A percentile compares a stretch with the other conserved stretches of the same genome.
Conservation (phyloP, 2,888 invertebrate species). For the Brachyopa scutellaris region DNA sequence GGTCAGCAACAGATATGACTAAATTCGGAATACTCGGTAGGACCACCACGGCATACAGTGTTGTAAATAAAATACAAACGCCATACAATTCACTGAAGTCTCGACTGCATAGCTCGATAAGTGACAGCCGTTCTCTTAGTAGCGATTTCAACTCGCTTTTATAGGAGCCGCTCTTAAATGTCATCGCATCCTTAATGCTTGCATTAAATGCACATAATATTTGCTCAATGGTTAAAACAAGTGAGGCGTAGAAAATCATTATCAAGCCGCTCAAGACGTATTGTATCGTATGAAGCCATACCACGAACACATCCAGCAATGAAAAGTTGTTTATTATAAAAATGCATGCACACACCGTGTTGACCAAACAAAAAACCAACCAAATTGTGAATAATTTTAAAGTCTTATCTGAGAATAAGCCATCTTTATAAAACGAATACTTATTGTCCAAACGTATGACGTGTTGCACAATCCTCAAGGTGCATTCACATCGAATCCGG, state of each 20-base stretch:
- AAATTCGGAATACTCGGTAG: not conserved
- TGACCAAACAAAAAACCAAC: not conserved
- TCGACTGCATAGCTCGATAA: not conserved
- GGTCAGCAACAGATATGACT: not conserved
- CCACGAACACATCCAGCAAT: too few relatives aligned
- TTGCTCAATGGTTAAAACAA: not conserved
- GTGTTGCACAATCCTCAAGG: not conserved
- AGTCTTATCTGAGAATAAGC: not conserved
- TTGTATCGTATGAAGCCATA: not conserved
- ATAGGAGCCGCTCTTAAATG: not conserved
- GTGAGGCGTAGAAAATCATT: not conserved
- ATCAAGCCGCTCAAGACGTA: not conserved
- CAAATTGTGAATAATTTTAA: not conserved
- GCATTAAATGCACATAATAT: not conserved
- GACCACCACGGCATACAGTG: not conserved
- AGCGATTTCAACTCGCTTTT: not conserved
- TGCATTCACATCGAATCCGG: not conserved
- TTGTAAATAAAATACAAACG: not conserved
- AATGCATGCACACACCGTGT: not conserved
- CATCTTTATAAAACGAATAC: not conserved
- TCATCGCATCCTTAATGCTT: not conserved
- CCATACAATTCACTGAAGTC: constrained; percentile 1
- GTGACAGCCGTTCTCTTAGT: not conserved
- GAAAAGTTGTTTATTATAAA: not conserved
- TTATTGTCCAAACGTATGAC: not conserved